Percentiles rank a stretch among this genome's conserved stretches.
These are phyloP conservation scores for Bubo blakistoni DNA, from an alignment of 2,113 vertebrate species.

Conservation along the genomic window DNA sequence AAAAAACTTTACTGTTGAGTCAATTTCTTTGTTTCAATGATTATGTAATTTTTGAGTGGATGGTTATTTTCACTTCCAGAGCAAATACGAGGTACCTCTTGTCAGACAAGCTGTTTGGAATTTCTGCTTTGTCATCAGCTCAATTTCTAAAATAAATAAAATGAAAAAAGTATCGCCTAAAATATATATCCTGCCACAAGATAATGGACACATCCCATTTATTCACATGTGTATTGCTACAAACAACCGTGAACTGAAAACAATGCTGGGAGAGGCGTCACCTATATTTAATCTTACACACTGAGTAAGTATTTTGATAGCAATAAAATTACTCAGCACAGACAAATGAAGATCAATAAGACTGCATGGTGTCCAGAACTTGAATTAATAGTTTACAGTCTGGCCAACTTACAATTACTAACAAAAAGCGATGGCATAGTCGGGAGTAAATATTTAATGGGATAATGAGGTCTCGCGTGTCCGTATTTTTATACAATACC, in stretches of 20 bases:
- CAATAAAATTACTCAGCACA: neutral
- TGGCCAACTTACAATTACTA: neutral
- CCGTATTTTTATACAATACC: neutral
- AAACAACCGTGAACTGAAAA: neutral
- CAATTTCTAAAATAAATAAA: neutral
- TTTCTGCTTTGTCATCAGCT: slow-evolving; percentile 5
- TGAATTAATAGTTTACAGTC: neutral
- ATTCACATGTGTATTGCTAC: neutral
- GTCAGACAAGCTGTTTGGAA: neutral
- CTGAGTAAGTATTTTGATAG: neutral
- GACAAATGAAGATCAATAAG: neutral
- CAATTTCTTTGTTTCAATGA: no score
- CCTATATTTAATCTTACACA: neutral
- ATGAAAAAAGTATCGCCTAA: neutral
- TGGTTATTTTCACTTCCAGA: neutral
- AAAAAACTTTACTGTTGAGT: no score
- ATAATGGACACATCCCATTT: neutral
- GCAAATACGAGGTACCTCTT: neutral
- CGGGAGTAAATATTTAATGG: neutral
- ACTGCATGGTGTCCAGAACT: neutral
- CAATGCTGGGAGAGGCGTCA: neutral
- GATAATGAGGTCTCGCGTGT: neutral
- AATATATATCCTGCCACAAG: neutral
- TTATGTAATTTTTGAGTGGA: neutral
- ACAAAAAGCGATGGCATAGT: neutral